Base-by-base conservation (phyloP, 2,113 vertebrate species). In the Paratilapia polleni region DNA sequence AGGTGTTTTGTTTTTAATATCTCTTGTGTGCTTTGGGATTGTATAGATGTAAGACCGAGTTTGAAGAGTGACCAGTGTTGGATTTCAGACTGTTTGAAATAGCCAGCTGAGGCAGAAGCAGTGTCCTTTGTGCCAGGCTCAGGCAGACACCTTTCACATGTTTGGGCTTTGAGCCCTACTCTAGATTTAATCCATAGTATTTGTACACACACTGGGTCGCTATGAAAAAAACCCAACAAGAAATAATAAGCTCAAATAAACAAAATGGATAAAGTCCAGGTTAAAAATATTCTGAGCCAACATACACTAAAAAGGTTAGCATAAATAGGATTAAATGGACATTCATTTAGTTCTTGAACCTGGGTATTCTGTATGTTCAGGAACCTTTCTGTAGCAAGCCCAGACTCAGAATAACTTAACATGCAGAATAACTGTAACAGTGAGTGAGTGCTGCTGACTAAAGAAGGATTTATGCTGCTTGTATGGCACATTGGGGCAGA, bases 101-200 rank as follows among this genome's bases (percentile, higher is more conserved):
- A 57, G 80, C 47, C 36, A 12, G 26, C 1, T 38, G 73, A 85
- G 64, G 80, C 75, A 79, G 77, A 89, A 86, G 80, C 38, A 34
- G 6, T 79, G 68, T 36, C 75, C 58, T 90, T 81, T 83, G 85
- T 89, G 70, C 82, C 31, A 20, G 70, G 52, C 66, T 61, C 62
- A 73, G 79, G 36, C 61, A 88, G 61, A 83, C 34, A 38, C 74
- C 41, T 89, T 88, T 91, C 91, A 81, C 90, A 82, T 94, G 89
- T 88, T 86, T 80, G n/a, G 64, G 76, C 82, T 93, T 92, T 88
- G 58, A 22, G 24, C 36, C 19, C 4, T 17, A 24, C 43, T 86
- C 54, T 66, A 38, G 56, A 58, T 86, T 52, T 92, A 91, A 92
- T 89, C 75, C 87, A 83, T 41, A 52, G 56, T 62, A 91, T 80